A percentile compares a stretch with the other conserved stretches of the same genome.
These are phyloP conservation scores for Malurus leucopterus DNA, from an alignment of 2,797 vertebrate species.

Conservation along the genomic window DNA sequence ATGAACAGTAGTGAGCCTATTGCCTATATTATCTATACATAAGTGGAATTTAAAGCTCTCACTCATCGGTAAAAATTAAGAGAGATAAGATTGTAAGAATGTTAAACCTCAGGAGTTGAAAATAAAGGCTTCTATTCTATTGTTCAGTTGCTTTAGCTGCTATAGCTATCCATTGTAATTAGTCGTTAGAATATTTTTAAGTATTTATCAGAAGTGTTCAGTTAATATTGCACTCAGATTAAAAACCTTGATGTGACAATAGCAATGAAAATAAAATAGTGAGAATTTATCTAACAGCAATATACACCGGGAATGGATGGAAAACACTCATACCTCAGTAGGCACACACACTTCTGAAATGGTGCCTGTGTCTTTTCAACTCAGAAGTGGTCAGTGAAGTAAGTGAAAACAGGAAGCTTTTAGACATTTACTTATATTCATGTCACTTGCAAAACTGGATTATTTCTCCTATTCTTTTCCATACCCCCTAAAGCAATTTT, in stretches of 20 bases:
- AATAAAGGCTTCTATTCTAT: not conserved
- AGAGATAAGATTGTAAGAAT: not conserved
- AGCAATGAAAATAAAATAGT: not conserved
- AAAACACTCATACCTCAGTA: not conserved
- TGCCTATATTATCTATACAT: accelerated
- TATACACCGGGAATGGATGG: not conserved
- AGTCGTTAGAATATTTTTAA: not conserved
- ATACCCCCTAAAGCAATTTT: not conserved
- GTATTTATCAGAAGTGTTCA: not conserved
- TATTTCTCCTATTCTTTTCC: not conserved
- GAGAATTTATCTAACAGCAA: not conserved
- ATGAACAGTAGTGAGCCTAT: not conserved
- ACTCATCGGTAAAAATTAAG: not conserved
- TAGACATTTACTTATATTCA: not conserved
- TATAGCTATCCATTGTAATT: not conserved
- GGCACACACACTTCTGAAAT: not conserved
- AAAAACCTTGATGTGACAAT: not conserved
- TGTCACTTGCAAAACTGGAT: not conserved
- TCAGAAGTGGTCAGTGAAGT: not conserved
- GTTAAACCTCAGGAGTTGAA: not conserved
- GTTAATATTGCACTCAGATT: not conserved
- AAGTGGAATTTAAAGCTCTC: not conserved
- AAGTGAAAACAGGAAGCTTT: not conserved
- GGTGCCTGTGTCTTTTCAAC: not conserved
- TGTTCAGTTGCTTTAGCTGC: not conserved